Evolutionary conservation across 2,888 invertebrate species (phyloP).

Genomic region (Neoascia interrupta): DNA sequence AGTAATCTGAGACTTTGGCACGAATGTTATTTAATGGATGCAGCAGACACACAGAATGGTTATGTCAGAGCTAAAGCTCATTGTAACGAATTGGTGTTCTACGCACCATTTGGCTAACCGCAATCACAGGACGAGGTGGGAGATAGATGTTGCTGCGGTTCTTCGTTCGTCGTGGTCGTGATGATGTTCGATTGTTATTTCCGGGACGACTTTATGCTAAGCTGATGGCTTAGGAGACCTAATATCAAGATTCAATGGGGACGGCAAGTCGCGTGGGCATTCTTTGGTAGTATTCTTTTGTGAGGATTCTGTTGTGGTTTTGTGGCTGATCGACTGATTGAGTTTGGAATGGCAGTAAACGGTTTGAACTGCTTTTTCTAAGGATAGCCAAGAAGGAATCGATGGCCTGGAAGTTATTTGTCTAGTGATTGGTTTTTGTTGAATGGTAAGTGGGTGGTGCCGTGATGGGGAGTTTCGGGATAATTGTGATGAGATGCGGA

Average conservation of each 20-base stretch:
- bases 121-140: constrained; percentile 31
- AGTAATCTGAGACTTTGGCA: constrained; percentile 68
- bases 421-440: background rate
- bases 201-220: constrained; percentile 61
- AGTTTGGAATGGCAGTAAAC: constrained; percentile 58
- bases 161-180: constrained; percentile 35
- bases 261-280: constrained; percentile 24
- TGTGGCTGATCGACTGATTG: constrained; percentile 46
- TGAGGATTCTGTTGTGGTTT: constrained; percentile 45
- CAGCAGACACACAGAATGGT: constrained; percentile 45
- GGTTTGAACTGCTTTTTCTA: constrained; percentile 50
- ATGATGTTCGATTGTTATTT: constrained; percentile 62
- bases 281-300: constrained; percentile 35
- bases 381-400: constrained; percentile 43
- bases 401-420: background rate
- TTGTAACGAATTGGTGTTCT: constrained; percentile 8
- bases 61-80: constrained; percentile 54
- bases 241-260: constrained; percentile 57
- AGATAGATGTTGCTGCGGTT: background rate
- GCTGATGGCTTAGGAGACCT: constrained; percentile 35
- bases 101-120: constrained; percentile 65
- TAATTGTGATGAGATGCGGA: background rate
- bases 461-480: background rate
- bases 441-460: constrained; percentile 4
- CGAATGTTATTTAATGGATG: constrained; percentile 60